phyloP scores from a whole-genome alignment of 1,140 invertebrate species.

The Drosophila ohnishii region DNA sequence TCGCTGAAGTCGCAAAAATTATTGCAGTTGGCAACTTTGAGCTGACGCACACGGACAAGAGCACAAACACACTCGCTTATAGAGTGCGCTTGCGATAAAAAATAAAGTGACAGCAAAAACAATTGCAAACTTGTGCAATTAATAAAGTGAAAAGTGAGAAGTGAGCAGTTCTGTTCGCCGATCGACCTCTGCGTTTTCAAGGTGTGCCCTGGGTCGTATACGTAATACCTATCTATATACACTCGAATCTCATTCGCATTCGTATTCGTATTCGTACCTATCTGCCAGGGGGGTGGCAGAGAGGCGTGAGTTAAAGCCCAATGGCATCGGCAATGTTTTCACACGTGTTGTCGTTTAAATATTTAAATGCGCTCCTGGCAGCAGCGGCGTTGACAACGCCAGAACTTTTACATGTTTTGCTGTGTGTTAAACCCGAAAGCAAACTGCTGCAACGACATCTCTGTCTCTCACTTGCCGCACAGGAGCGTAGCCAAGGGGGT shows the following conservation, averaged over 20 bases:
- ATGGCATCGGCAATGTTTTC: conserved; percentile 71
- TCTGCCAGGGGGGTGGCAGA: not conserved
- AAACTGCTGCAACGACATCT: conserved; percentile 68
- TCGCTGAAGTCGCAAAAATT: conserved; percentile 80
- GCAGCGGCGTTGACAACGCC: conserved; percentile 63
- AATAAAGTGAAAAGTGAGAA: conserved; percentile 80
- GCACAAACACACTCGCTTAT: conserved; percentile 29
- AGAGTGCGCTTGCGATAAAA: conserved; percentile 75
- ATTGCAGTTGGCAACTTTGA: conserved; percentile 80
- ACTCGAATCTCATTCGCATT: not conserved
- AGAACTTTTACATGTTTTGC: conserved; percentile 74
- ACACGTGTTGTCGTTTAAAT: conserved; percentile 79
- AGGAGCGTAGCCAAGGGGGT: not conserved
- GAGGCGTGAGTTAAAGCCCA: conserved; percentile 43
- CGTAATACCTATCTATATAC: not conserved
- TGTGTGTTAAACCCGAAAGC: conserved; percentile 75
- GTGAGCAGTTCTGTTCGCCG: conserved; percentile 53
- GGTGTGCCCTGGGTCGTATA: conserved; percentile 13
- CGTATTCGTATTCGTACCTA: not conserved
- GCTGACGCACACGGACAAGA: conserved; percentile 61
- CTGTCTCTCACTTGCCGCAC: conserved; percentile 18
- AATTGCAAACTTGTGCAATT: conserved; percentile 79
- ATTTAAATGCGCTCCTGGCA: conserved; percentile 75
- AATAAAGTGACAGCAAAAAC: conserved; percentile 80
- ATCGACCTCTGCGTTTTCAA: conserved; percentile 43